Percentiles rank a stretch among this genome's conserved stretches.
Evolutionary conservation across 2,888 invertebrate genomes (phyloP).

Genomic region (Trichogramma evanescens): DNA sequence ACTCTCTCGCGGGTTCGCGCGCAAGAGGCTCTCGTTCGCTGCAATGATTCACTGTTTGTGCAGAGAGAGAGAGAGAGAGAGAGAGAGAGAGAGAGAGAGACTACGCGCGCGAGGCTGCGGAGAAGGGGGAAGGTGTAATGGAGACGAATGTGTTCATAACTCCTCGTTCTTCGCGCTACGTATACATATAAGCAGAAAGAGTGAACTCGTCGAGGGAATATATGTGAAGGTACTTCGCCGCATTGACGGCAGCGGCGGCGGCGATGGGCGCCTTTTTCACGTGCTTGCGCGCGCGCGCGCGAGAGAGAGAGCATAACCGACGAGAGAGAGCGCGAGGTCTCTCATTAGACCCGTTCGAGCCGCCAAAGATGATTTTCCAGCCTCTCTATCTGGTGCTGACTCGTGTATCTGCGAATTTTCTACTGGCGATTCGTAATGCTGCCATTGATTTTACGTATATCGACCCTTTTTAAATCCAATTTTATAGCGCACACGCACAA

Average conservation of each 20-base stretch:
- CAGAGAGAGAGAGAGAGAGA: constrained; percentile 12
- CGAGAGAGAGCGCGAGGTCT: no score
- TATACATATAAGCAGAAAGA: no score
- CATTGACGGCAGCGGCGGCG: constrained; percentile 11
- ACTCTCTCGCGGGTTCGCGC: constrained; percentile 6
- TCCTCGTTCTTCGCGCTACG: constrained; percentile 30
- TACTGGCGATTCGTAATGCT: no score
- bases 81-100: constrained; percentile 15
- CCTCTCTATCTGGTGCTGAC: no score
- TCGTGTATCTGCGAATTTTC: no score
- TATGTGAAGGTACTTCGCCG: not conserved
- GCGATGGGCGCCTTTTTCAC: constrained; percentile 16
- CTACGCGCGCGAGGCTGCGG: not conserved
- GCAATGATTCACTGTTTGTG: constrained; percentile 36
- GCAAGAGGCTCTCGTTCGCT: constrained; percentile 24
- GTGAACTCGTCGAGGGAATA: no score
- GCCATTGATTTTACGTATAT: no score
- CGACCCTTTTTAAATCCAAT: no score
- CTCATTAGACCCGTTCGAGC: no score
- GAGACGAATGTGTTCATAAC: constrained; percentile 44
- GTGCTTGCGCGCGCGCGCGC: not conserved
- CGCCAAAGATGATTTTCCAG: no score
- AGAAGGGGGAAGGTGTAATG: constrained; percentile 32
- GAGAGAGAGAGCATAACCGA: not conserved
- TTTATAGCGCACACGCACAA: no score